Evolutionary conservation across 2,113 vertebrate species (phyloP), one percentile per base, ranked within the genome.

Genomic region (Chelonoidis abingdonii): DNA sequence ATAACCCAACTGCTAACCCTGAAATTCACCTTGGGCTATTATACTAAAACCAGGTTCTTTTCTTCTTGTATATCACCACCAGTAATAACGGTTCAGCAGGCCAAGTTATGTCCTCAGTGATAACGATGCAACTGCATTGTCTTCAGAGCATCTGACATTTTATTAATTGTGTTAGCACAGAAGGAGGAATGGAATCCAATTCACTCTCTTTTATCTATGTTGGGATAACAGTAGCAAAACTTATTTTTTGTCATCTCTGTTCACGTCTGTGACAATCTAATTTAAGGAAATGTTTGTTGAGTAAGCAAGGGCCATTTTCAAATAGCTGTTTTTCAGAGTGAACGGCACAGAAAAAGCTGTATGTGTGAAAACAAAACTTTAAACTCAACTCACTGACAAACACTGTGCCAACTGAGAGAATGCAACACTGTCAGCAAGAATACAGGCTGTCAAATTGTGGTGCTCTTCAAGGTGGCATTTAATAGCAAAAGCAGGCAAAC

Each of bases 261-360:
- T 49, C 47, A 49, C 1, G 47, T 49, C 47, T 10, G 47, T 49
- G 92, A 96, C 76, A 95, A 56, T 52, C 17, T 49, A 49, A 49
- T 49, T 0, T 47, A 69, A 88, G 49, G 54, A 84, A 11, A 52
- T 10, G 29, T 83, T 86, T 0, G 0, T 0, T 65, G 69, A 97
- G 84, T 24, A 91, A 80, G 19, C 31, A 79, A 94, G 84, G 31
- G 12, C 17, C 82, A 52, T 44, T 76, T 56, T 38, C 25, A 56
- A 0, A 1, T 2, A 29, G 47, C 5, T 4, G 27, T 3, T 93
- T 86, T 94, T 65, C 83, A 88, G 24, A 84, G 56, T 91, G 50
- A 82, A 92, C 89, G 89, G 80, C 83, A 50, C 87, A 90, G 16
- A 25, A 89, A 94, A 91, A 88, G 59, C 53, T 47, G 16, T 24